Evolutionary conservation across 2,797 vertebrate species (phyloP), one percentile per base, ranked within the genome.

Genomic region (Decapterus maruadsi): DNA sequence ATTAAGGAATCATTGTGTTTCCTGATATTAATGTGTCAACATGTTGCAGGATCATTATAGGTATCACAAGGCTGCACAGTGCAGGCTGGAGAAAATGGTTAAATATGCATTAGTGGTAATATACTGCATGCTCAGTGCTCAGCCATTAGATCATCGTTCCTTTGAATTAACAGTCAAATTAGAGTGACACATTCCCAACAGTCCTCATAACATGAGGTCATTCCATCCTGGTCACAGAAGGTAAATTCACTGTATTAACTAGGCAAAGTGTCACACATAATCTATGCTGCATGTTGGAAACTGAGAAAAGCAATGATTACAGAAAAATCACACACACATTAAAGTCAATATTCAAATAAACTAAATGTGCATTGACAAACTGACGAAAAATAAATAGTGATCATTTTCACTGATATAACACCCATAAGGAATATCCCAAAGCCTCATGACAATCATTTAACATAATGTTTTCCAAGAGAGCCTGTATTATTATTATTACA

Each of bases 71-170:
- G 62, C 70, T 42, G 40, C 76, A 69, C 54, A 53, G 62, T 77
- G 78, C 13, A 20, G 26, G 48, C 48, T 46, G 64, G 63, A 63
- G 20, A 62, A 51, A 64, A 78, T 56, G 29, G 74, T 87, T 61
- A 84, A 82, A 72, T 77, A 79, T 81, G 45, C 64, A 83, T 83
- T 75, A 68, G 57, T 2, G 4, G 54, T 83, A 81, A 84, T 81
- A 76, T 72, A n/a, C n/a, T n/a, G n/a, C n/a, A 83, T 71, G 75
- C 56, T 75, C 71, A 65, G 46, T 69, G 42, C 56, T 76, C 29
- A 10, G 54, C 64, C 56, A 66, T 73, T 69, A 26, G 62, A 80
- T 66, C 46, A 72, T 72, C 38, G 54, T 26, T 59, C 68, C 64
- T 75, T 78, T 72, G 59, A 72, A 77, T 50, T 61, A 60, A 82